Percentiles rank a stretch among this genome's conserved stretches.
phyloP scores from a whole-genome alignment of 2,113 vertebrate species.

The Nansenia antarctica region DNA sequence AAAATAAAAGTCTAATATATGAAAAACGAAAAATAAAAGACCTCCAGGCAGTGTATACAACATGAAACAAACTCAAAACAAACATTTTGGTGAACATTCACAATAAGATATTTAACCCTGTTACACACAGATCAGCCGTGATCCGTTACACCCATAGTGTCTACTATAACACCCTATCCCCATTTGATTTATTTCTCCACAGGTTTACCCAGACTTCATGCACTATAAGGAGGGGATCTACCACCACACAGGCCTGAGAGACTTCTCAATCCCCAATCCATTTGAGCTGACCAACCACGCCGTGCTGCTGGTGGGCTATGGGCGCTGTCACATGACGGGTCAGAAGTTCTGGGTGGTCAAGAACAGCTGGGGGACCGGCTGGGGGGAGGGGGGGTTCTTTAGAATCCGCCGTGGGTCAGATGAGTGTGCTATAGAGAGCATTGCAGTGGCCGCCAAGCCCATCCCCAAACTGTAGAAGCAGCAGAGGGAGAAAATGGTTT shows the following conservation, averaged over 20 bases:
- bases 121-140: too few species aligned
- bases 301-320: constrained; percentile 92
- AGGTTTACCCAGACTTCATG: constrained; percentile 88
- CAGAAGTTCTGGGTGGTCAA: constrained; percentile 94
- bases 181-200: background rate
- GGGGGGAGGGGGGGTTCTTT: constrained; percentile 94
- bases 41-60: too few species aligned
- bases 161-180: too few species aligned
- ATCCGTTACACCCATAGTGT: too few species aligned
- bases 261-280: constrained; percentile 86
- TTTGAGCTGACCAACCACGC: constrained; percentile 96
- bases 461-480: constrained; percentile 80
- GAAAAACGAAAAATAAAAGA: too few species aligned
- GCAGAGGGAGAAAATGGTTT: too few species aligned
- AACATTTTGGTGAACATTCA: too few species aligned
- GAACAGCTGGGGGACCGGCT: constrained; percentile 89
- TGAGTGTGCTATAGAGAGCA: constrained; percentile 94
- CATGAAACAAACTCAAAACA: too few species aligned
- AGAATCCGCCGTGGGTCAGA: constrained; percentile 89
- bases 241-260: constrained; percentile 86
- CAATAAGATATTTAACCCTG: too few species aligned
- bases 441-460: constrained; percentile 83
- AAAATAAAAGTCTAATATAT: too few species aligned
- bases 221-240: constrained; percentile 87
- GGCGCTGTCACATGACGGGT: constrained; percentile 76